phyloP scores from a whole-genome alignment of 2,113 vertebrate species.

The Coreoperca whiteheadi region DNA sequence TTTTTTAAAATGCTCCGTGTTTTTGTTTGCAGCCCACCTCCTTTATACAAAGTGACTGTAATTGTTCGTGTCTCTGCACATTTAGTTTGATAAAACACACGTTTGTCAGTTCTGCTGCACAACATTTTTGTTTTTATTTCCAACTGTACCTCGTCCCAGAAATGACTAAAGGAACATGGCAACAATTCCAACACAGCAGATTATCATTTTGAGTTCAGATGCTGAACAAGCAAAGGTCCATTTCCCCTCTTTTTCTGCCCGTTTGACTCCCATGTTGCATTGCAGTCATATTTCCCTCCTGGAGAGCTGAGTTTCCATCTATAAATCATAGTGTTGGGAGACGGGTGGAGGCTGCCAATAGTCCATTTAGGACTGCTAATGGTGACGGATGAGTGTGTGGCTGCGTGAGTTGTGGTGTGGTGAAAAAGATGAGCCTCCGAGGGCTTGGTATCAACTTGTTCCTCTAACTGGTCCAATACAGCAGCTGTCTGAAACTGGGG shows the following conservation, averaged over 20 bases:
- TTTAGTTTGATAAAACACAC: neutral
- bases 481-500: slow-evolving; percentile 47
- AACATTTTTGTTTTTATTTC: neutral
- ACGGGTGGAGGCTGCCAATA: slow-evolving; percentile 49
- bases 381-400: slow-evolving; percentile 59
- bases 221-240: neutral
- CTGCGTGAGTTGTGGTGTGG: slow-evolving; percentile 19
- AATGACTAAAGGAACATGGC: neutral
- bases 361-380: slow-evolving; percentile 42
- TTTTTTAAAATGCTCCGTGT: neutral
- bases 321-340: slow-evolving; percentile 50
- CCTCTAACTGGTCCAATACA: slow-evolving; percentile 34
- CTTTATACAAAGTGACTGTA: neutral
- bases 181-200: neutral
- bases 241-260: slow-evolving; percentile 8
- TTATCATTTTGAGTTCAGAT: slow-evolving; percentile 12
- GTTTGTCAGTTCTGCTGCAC: neutral
- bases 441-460: slow-evolving; percentile 32
- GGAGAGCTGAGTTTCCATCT: slow-evolving; percentile 32
- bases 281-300: slow-evolving; percentile 27
- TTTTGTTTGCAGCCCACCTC: neutral
- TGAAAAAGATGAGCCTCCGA: slow-evolving; percentile 31
- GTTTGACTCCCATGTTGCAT: slow-evolving; percentile 39
- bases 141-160: neutral
- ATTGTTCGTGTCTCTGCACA: too few species aligned